These are phyloP conservation scores for Pantherophis vulpinus DNA, from an alignment of 2,797 vertebrate genomes.

Conservation along the genomic window DNA sequence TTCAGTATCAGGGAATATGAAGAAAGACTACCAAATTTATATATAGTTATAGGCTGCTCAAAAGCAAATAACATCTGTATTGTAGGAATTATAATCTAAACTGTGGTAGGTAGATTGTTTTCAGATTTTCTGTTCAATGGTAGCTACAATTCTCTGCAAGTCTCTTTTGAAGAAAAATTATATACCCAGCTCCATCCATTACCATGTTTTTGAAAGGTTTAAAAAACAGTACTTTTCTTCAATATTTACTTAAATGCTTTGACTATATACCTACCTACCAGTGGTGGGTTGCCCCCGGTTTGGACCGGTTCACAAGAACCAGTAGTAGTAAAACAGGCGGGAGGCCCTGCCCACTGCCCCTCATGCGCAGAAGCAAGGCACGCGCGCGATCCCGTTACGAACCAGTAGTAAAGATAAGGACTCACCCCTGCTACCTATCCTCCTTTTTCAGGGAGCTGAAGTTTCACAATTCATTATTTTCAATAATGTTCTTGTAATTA, in stretches of 20 bases:
- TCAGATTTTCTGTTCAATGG: background rate
- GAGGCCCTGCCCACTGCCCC: too few relatives aligned
- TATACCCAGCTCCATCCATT: background rate
- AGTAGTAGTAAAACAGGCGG: too few relatives aligned
- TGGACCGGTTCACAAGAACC: too few relatives aligned
- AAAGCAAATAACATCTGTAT: background rate
- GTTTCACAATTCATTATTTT: background rate
- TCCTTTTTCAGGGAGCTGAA: background rate
- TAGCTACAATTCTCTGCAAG: background rate
- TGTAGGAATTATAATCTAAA: background rate
- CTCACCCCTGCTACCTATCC: background rate
- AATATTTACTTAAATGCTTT: background rate
- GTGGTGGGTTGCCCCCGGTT: too few relatives aligned
- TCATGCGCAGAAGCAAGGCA: too few relatives aligned
- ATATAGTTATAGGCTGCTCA: background rate
- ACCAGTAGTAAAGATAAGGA: too few relatives aligned
- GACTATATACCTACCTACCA: background rate
- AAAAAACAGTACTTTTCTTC: background rate
- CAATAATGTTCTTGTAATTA: background rate
- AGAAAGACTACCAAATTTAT: background rate
- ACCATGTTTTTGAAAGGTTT: background rate
- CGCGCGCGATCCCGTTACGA: accelerated
- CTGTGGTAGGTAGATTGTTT: background rate
- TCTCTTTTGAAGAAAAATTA: background rate
- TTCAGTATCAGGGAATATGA: background rate